These are phyloP conservation scores for Sisor rabdophorus DNA, from an alignment of 2,113 vertebrate species.

Conservation along the genomic window DNA sequence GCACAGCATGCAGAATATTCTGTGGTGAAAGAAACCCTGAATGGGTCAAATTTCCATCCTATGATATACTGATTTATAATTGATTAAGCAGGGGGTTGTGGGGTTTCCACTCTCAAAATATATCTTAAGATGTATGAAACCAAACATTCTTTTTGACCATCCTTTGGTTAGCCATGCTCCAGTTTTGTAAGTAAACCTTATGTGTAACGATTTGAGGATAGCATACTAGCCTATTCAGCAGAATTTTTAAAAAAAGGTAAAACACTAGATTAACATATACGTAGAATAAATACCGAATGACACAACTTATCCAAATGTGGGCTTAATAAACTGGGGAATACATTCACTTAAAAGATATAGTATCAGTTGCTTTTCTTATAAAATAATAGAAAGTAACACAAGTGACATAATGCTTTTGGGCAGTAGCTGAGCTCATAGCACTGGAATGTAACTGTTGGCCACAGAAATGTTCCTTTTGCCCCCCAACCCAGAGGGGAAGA, in stretches of 20 bases:
- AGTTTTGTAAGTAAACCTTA: slow-evolving; percentile 1
- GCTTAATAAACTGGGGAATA: slow-evolving; percentile 61
- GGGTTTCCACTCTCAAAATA: slow-evolving; percentile 31
- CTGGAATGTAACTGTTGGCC: slow-evolving; percentile 66
- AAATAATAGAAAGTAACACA: slow-evolving; percentile 66
- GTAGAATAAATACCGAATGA: slow-evolving; percentile 40
- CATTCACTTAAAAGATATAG: slow-evolving; percentile 62
- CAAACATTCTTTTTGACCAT: slow-evolving; percentile 6
- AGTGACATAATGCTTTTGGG: slow-evolving; percentile 64
- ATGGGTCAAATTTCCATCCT: slow-evolving; percentile 72
- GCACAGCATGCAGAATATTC: slow-evolving; percentile 61
- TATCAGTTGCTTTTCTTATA: slow-evolving; percentile 60
- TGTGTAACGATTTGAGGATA: slow-evolving; percentile 11
- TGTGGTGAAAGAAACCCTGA: slow-evolving; percentile 61
- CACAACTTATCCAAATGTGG: slow-evolving; percentile 27
- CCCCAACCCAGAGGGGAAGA: slow-evolving; percentile 36
- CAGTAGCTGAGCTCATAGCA: slow-evolving; percentile 64
- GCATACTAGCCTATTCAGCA: background rate
- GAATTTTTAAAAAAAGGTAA: slow-evolving; percentile 3
- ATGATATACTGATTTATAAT: slow-evolving; percentile 62
- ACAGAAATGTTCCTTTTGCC: slow-evolving; percentile 59
- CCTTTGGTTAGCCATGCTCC: slow-evolving; percentile 15
- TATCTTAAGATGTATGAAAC: slow-evolving; percentile 26
- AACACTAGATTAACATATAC: background rate
- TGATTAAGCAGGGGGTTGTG: slow-evolving; percentile 43